Evolutionary conservation across 2,113 vertebrate genomes (phyloP).

Genomic region (Bufo gargarizans): DNA sequence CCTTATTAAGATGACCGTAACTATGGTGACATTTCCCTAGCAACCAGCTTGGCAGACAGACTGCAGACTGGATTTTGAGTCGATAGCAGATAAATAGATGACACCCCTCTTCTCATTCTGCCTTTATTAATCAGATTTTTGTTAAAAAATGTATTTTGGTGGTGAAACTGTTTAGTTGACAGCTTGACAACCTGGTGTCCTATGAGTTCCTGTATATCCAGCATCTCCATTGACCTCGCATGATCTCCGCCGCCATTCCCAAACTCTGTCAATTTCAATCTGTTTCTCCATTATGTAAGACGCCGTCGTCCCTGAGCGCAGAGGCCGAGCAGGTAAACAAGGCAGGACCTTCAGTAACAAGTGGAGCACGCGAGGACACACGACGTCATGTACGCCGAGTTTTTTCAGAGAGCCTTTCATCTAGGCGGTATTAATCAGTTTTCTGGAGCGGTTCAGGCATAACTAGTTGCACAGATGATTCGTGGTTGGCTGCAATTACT

Average conservation of each 20-base stretch:
- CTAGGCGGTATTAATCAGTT: no score
- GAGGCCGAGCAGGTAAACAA: neutral
- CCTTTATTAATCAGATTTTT: no score
- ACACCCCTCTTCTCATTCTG: neutral
- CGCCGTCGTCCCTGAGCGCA: neutral
- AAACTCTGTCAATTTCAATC: slow-evolving; percentile 5
- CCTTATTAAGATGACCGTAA: no score
- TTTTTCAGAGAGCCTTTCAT: neutral
- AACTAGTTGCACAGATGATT: no score
- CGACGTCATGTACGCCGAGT: neutral
- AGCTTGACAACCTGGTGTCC: neutral
- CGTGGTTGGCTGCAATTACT: no score
- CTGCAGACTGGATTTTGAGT: neutral
- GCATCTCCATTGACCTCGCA: neutral
- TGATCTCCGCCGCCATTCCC: neutral
- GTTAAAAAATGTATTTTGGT: no score
- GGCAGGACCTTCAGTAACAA: neutral
- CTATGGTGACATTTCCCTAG: no score
- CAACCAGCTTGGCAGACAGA: no score
- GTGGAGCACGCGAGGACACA: neutral
- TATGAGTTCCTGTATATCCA: no score
- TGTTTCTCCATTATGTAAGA: slow-evolving; percentile 11
- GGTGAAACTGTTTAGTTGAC: no score
- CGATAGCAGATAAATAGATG: neutral
- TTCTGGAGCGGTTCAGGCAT: no score